Evolutionary conservation across 1,140 invertebrate species (phyloP).

Genomic region (Amyelois transitella): DNA sequence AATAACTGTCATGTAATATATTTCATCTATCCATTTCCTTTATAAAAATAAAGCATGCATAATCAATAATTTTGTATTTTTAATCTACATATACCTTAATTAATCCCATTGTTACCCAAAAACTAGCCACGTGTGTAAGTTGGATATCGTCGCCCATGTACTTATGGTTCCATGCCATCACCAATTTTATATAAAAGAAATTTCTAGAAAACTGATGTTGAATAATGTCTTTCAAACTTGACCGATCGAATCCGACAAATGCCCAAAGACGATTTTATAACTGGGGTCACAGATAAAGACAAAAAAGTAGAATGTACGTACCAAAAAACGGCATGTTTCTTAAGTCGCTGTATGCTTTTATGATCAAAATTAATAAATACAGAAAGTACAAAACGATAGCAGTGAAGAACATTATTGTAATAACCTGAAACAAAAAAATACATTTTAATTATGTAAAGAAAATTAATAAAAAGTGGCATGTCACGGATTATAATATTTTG

Average conservation of each 20-base stretch:
- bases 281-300: neutral
- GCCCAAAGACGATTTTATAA: no score
- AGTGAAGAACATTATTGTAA: conserved; percentile 92
- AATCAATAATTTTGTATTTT: neutral
- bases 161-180: no score
- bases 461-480: no score
- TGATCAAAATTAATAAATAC: conserved; percentile 88
- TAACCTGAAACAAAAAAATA: conserved; percentile 77
- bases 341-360: conserved; percentile 94
- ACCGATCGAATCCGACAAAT: no score
- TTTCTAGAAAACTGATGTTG: no score
- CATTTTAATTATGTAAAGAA: neutral
- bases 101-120: neutral
- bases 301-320: conserved; percentile 73
- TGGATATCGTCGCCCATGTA: no score
- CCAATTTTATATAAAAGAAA: no score
- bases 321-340: conserved; percentile 98
- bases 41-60: neutral
- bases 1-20: neutral
- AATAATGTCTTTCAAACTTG: no score
- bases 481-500: no score
- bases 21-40: neutral
- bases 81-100: neutral
- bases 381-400: conserved; percentile 89
- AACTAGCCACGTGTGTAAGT: no score